phyloP scores from a whole-genome alignment of 2,797 vertebrate species.

The Miichthys miiuy region DNA sequence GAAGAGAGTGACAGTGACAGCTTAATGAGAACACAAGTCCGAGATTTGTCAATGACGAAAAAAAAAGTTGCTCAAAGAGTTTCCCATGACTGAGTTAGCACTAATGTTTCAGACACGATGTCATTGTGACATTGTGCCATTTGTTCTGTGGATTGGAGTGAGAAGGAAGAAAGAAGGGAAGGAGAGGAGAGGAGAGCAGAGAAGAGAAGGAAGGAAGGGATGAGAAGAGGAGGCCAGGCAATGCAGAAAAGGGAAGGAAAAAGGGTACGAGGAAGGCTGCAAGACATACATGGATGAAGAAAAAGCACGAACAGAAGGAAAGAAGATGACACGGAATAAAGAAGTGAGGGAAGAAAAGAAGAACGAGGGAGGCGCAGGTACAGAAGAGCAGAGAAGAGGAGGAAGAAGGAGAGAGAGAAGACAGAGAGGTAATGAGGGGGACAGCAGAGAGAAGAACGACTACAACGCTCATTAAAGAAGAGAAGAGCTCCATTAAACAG shows the following conservation, averaged over 20 bases:
- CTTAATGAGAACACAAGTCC: not conserved
- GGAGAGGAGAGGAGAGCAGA: not conserved
- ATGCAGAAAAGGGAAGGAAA: not conserved
- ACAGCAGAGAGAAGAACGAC: conserved; percentile 72
- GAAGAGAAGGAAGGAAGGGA: conserved; percentile 10
- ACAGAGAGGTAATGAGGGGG: conserved; percentile 73
- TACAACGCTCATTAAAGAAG: conserved; percentile 81
- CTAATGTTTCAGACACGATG: conserved; percentile 15
- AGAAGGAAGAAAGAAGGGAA: not conserved
- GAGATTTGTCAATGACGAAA: not conserved
- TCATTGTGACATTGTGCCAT: not conserved
- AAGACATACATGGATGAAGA: not conserved
- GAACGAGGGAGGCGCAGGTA: conserved; percentile 38
- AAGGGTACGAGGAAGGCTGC: not conserved
- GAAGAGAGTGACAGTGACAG: not conserved
- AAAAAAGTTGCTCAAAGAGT: conserved; percentile 4
- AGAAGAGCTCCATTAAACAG: conserved; percentile 83
- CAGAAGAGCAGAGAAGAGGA: conserved; percentile 44
- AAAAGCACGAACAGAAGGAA: not conserved
- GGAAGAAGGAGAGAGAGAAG: conserved; percentile 38
- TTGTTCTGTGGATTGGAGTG: conserved; percentile 8
- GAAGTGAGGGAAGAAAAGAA: conserved; percentile 4
- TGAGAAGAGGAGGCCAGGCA: not conserved
- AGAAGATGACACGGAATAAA: conserved; percentile 21
- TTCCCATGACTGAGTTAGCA: conserved; percentile 1